Conservation (phyloP, 1,140 invertebrate species). For the Sarcophaga bullata region DNA sequence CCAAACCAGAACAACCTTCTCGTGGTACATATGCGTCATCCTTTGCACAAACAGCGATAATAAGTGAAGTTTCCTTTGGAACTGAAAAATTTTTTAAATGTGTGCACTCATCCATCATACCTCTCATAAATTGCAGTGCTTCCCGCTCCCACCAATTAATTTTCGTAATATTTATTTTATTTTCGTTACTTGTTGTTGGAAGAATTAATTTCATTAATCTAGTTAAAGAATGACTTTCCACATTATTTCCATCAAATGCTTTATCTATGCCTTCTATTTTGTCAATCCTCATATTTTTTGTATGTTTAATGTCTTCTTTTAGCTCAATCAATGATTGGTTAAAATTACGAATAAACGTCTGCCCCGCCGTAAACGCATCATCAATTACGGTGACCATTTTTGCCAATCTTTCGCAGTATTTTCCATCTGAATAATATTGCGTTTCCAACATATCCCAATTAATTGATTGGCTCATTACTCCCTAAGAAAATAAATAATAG, state of each 20-base stretch:
- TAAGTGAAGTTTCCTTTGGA: constrained; percentile 84
- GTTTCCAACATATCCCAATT: constrained; percentile 91
- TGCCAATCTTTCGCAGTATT: constrained; percentile 83
- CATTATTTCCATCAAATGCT: neutral
- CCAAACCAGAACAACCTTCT: constrained; percentile 80
- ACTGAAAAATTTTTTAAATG: constrained; percentile 92
- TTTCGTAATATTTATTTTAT: constrained; percentile 68
- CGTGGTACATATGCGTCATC: constrained; percentile 94
- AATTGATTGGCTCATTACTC: constrained; percentile 94
- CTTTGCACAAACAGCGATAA: constrained; percentile 86
- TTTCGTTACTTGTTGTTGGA: constrained; percentile 48
- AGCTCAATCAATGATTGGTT: constrained; percentile 69
- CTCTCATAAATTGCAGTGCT: constrained; percentile 93
- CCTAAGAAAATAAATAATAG: constrained; percentile 68
- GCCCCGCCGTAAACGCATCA: constrained; percentile 80
- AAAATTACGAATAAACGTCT: constrained; percentile 83
- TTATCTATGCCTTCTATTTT: neutral
- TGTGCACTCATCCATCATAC: constrained; percentile 99
- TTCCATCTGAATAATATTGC: constrained; percentile 87
- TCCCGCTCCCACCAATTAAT: constrained; percentile 76
- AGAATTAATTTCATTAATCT: constrained; percentile 61
- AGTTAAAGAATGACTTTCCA: constrained; percentile 52
- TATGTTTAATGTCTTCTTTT: constrained; percentile 62
- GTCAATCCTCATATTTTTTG: constrained; percentile 34
- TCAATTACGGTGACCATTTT: constrained; percentile 81